Evolutionary conservation across 2,888 invertebrate species (phyloP), one percentile per base, ranked within the genome.

Genomic region (Phragmatobia fuliginosa): DNA sequence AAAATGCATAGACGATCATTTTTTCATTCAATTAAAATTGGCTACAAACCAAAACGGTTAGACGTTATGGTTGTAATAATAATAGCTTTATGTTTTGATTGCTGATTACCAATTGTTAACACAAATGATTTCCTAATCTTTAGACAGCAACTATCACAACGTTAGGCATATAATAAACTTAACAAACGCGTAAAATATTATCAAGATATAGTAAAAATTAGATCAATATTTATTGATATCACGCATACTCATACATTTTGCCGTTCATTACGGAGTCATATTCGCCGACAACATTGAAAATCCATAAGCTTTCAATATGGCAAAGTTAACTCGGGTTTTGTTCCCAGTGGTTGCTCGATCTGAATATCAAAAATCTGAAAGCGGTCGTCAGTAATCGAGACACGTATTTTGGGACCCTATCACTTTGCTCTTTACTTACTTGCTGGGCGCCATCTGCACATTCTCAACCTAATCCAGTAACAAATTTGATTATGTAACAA

Each of bases 1-100:
- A 94, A 95, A 94, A 92, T 91, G 94, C 93, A 94, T 92, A 92
- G 93, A 92, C 93, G 92, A 94, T 92, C 92, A 93, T 92, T 94
- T 95, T 95, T 95, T 94, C 90, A 94, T 94, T 95, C 94, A 94
- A 95, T 94, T 95, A 94, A 94, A 92, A 94, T 94, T 94, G 94
- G 94, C 94, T 81, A 83, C 88, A 87, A 87, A 94, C 92, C 92
- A 92, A 91, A 91, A 88, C 87, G 88, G 85, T 85, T 85, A 80
- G 85, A 85, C 83, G 81, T 85, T 81, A 78, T 73, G 70, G n/a
- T 14, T n/a, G 32, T 33, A 7, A 52, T 64, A 64, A 64, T 49
- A 52, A 62, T 31, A 6, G 18, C 31, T 49, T 63, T 14, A n/a
- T 41, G 49, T 18, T 21, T 49, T 25, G 16, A 25, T 28, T 31